A percentile compares a stretch with the other conserved stretches of the same genome.
These are phyloP conservation scores for Euschistus heros DNA, from an alignment of 1,140 invertebrate genomes.

Conservation along the genomic window DNA sequence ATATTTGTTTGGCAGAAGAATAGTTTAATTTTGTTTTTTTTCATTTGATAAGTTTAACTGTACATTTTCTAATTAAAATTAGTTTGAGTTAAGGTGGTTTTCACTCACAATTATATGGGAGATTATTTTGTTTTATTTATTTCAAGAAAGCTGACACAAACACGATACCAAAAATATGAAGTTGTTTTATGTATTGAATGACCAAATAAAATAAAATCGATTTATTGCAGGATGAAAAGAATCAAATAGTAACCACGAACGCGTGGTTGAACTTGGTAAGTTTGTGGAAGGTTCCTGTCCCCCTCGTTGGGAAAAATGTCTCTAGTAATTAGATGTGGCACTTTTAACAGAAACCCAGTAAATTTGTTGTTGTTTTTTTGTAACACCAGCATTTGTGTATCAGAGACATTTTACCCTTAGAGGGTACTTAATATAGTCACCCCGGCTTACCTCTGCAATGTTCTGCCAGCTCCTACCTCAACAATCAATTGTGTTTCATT, in stretches of 20 bases:
- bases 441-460: conserved; percentile 24
- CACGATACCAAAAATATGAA: conserved; percentile 12
- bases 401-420: conserved; percentile 26
- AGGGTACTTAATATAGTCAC: conserved; percentile 25
- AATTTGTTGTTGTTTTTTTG: conserved; percentile 19
- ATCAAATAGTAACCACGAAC: conserved; percentile 79
- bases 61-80: too few relatives aligned
- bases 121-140: too few relatives aligned
- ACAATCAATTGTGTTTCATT: background rate
- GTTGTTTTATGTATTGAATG: conserved; percentile 5
- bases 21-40: too few relatives aligned
- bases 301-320: conserved; percentile 25
- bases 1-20: too few relatives aligned
- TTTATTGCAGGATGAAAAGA: conserved; percentile 49
- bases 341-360: conserved; percentile 13
- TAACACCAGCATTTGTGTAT: conserved; percentile 10
- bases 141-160: conserved; percentile 14
- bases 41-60: too few relatives aligned
- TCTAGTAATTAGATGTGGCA: conserved; percentile 16
- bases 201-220: conserved; percentile 22
- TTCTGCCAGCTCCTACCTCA: conserved; percentile 16
- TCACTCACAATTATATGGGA: background rate
- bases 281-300: conserved; percentile 20
- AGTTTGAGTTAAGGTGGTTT: conserved; percentile 4
- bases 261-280: conserved; percentile 82